phyloP scores from a whole-genome alignment of 2,888 invertebrate species.

The Abrostola triplasia region DNA sequence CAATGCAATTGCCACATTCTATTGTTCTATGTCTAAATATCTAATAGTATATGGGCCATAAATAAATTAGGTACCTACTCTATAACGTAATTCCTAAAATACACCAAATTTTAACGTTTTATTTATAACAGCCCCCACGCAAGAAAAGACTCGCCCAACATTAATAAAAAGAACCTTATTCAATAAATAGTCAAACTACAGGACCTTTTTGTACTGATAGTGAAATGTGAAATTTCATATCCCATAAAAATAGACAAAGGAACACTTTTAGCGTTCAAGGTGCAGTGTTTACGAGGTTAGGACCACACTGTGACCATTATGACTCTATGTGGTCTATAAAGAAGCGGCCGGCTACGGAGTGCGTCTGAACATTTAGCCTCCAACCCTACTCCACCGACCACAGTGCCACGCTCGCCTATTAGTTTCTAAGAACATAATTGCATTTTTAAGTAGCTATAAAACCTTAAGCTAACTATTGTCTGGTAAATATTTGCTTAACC shows the following conservation, averaged over 20 bases:
- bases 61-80: no score
- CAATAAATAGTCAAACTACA: background rate
- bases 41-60: no score
- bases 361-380: background rate
- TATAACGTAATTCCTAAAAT: no score
- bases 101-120: no score
- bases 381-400: constrained; percentile 39
- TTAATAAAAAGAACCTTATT: no score
- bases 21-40: no score
- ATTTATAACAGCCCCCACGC: no score
- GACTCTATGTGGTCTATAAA: constrained; percentile 71
- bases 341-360: constrained; percentile 48
- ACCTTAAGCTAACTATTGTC: constrained; percentile 14
- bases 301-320: constrained; percentile 67
- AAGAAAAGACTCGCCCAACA: no score
- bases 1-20: no score
- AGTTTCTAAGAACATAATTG: constrained; percentile 39
- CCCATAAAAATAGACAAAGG: constrained; percentile 76
- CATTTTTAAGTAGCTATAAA: constrained; percentile 34
- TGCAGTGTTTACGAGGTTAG: constrained; percentile 68
- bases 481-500: constrained; percentile 24
- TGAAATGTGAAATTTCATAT: constrained; percentile 70
- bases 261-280: constrained; percentile 71
- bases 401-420: constrained; percentile 46
- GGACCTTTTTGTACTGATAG: background rate